These are phyloP conservation scores for Oryzias melastigma DNA, from an alignment of 2,113 vertebrate species.

Conservation along the genomic window DNA sequence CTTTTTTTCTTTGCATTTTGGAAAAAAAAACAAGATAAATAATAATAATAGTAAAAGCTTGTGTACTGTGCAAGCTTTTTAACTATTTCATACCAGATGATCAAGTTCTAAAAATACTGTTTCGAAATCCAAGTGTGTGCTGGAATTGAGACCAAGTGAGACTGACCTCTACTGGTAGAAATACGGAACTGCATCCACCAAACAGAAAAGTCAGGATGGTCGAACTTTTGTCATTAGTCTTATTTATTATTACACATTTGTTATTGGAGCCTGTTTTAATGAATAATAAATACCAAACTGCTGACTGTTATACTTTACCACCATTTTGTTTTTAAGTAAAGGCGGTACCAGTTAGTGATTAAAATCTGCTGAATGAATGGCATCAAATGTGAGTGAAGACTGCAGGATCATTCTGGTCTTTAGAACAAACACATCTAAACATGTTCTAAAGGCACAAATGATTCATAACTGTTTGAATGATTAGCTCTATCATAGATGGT, in stretches of 20 bases:
- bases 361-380: neutral
- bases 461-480: neutral
- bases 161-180: slow-evolving; percentile 67
- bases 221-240: neutral
- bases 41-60: too few relatives aligned
- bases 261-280: neutral
- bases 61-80: too few relatives aligned
- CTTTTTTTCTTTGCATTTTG: too few relatives aligned
- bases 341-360: neutral
- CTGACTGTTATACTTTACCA: neutral
- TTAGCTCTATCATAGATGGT: neutral
- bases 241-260: neutral
- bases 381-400: neutral
- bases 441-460: neutral
- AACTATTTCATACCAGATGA: neutral
- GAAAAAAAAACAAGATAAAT: too few relatives aligned
- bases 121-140: slow-evolving; percentile 12
- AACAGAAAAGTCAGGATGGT: neutral
- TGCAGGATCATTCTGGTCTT: neutral
- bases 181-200: slow-evolving; percentile 14
- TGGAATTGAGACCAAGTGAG: slow-evolving; percentile 14
- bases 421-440: neutral
- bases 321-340: neutral
- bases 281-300: neutral
- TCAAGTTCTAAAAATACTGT: neutral